These are phyloP conservation scores for Lymantria dispar DNA, from an alignment of 2,888 invertebrate species.

Conservation along the genomic window DNA sequence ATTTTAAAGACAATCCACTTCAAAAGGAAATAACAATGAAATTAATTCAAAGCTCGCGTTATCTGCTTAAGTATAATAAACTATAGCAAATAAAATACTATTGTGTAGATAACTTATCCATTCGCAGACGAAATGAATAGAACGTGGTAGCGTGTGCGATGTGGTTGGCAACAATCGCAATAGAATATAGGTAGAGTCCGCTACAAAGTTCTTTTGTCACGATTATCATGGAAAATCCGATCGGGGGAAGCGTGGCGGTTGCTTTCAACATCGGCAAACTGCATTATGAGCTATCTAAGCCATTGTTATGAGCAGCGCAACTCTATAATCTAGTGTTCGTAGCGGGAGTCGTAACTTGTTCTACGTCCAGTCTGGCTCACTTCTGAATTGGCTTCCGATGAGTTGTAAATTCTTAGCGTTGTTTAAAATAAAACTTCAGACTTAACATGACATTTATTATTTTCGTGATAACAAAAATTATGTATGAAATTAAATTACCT, in stretches of 20 bases:
- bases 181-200: conserved; percentile 59
- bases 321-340: conserved; percentile 55
- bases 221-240: conserved; percentile 81
- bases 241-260: conserved; percentile 74
- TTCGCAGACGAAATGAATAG: conserved; percentile 58
- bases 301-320: conserved; percentile 56
- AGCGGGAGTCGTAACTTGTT: conserved; percentile 38
- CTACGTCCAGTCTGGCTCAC: conserved; percentile 8
- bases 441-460: too few relatives aligned
- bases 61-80: conserved; percentile 24
- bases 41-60: background rate
- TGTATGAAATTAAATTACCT: too few relatives aligned
- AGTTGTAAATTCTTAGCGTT: conserved; percentile 20
- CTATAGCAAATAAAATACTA: conserved; percentile 46
- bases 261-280: conserved; percentile 77
- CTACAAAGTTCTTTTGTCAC: conserved; percentile 79
- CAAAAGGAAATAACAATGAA: too few relatives aligned
- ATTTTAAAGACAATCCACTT: too few relatives aligned
- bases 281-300: conserved; percentile 78
- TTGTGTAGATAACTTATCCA: conserved; percentile 54
- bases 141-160: conserved; percentile 50
- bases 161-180: conserved; percentile 44
- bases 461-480: too few relatives aligned
- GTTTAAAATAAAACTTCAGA: conserved; percentile 5
- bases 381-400: conserved; percentile 15